Evolutionary conservation across 2,113 vertebrate genomes (phyloP).

Genomic region (Steatornis caripensis): DNA sequence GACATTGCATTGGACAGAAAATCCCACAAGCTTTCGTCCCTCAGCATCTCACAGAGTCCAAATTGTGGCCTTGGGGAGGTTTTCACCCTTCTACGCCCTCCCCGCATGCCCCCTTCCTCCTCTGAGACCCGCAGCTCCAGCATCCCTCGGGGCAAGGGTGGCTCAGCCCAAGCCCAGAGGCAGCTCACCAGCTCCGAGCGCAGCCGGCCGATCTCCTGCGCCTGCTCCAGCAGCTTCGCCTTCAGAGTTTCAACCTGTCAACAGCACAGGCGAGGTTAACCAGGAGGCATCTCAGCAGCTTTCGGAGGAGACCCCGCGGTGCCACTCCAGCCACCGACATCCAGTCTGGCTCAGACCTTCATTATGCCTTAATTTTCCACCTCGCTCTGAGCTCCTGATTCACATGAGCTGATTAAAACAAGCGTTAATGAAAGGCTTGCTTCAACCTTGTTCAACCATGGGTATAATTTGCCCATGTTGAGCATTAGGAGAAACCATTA

Average conservation of each 20-base stretch:
- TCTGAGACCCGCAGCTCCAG: not conserved
- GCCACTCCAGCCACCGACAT: not conserved
- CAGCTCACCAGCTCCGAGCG: conserved; percentile 84
- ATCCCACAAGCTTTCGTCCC: not conserved
- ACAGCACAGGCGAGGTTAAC: not conserved
- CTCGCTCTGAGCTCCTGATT: not conserved
- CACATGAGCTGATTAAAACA: not conserved
- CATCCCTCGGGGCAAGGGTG: fast-evolving
- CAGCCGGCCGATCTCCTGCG: conserved; percentile 85
- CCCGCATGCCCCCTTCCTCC: fast-evolving
- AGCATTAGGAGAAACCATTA: conserved; percentile 4
- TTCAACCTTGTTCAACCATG: not conserved
- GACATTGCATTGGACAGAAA: fast-evolving
- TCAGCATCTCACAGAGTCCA: fast-evolving
- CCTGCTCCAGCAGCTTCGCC: conserved; percentile 82
- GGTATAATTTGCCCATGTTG: conserved; percentile 10
- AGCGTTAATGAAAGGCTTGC: conserved; percentile 41
- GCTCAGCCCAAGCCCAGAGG: not conserved
- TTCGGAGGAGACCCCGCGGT: fast-evolving
- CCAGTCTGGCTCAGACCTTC: not conserved
- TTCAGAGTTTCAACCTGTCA: conserved; percentile 86
- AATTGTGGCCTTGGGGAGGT: not conserved
- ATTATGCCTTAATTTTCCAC: not conserved
- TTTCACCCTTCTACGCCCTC: fast-evolving
- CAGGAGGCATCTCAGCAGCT: not conserved